Evolutionary conservation across 2,113 vertebrate genomes (phyloP), one percentile per base, ranked within the genome.

Genomic region (Ammodytes dubius): DNA sequence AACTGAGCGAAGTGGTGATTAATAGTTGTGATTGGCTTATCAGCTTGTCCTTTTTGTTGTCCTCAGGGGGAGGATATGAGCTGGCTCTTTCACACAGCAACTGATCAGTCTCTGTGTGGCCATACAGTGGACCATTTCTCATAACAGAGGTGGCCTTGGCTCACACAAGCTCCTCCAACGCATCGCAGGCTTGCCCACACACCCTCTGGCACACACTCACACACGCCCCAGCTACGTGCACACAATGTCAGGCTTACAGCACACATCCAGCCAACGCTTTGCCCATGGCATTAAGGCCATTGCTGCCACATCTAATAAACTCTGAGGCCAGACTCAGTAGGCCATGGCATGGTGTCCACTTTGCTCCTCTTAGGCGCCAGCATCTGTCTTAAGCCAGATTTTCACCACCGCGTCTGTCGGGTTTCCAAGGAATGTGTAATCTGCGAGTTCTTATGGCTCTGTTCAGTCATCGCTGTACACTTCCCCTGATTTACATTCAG

Each of bases 251-350:
- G 54, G 35, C 70, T 52, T 69, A 72, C 75, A 53, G 74, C 81
- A 76, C 49, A 56, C 65, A 78, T 69, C 59, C 57, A 43, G 40
- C 27, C 57, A 83, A 63, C 70, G 70, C 67, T 77, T 27, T 9
- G 83, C 89, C 86, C 1, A 65, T 53, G 78, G 93, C 91, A 90
- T 93, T 93, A 86, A 91, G 91, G 91, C 89, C 91, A 88, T 74
- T 27, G 70, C 91, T 93, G 93, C 89, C 93, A 94, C 91, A 86
- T 93, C 91, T 90, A 94, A 93, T 93, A 92, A 93, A 88, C 40
- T 82, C 49, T 87, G 56, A 84, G 81, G 70, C 70, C 56, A 79
- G 80, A 91, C 88, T 89, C 94, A 91, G 88, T 87, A 87, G 89
- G 92, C 84, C 85, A 46, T 78, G 81, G 87, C 90, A 74, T 65